Evolutionary conservation across 2,797 vertebrate species (phyloP).

Genomic region (Urosaurus nigricauda): DNA sequence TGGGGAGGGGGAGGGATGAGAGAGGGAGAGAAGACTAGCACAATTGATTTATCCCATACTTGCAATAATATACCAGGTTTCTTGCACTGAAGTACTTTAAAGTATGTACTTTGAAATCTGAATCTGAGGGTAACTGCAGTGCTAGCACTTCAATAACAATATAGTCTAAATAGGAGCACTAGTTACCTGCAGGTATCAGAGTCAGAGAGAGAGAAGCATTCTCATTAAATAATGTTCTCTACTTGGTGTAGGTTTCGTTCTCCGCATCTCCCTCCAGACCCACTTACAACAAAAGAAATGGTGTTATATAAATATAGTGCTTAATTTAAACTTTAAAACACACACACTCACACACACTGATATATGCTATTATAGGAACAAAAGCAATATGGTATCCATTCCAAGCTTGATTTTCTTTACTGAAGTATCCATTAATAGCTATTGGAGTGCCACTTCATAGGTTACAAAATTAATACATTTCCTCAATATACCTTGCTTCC

Average conservation of each 20-base stretch:
- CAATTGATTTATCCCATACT: slow-evolving; percentile 24
- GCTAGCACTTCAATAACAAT: slow-evolving; percentile 43
- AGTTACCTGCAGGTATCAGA: slow-evolving; percentile 17
- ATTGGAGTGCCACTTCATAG: slow-evolving; percentile 14
- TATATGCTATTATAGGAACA: slow-evolving; percentile 23
- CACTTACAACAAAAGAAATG: slow-evolving; percentile 24
- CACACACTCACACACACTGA: background rate
- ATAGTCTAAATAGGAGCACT: slow-evolving; percentile 24
- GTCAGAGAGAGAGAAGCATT: slow-evolving; percentile 19
- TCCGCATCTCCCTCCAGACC: background rate
- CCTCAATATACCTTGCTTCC: too few relatives aligned
- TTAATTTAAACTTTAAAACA: slow-evolving; percentile 24
- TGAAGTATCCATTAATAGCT: slow-evolving; percentile 31
- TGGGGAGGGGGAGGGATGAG: too few relatives aligned
- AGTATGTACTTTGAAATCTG: slow-evolving; percentile 35
- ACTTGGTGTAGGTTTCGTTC: slow-evolving; percentile 17
- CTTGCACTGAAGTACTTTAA: slow-evolving; percentile 36
- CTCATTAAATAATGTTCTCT: slow-evolving; percentile 41
- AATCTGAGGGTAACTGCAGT: slow-evolving; percentile 26
- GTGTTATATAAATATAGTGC: slow-evolving; percentile 38
- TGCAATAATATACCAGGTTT: slow-evolving; percentile 34
- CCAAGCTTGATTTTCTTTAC: slow-evolving; percentile 26
- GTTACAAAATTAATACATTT: slow-evolving; percentile 12
- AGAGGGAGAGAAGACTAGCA: background rate
- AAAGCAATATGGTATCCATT: slow-evolving; percentile 13